Evolutionary conservation across 2,888 invertebrate genomes (phyloP).

Genomic region (Thecophora atra): DNA sequence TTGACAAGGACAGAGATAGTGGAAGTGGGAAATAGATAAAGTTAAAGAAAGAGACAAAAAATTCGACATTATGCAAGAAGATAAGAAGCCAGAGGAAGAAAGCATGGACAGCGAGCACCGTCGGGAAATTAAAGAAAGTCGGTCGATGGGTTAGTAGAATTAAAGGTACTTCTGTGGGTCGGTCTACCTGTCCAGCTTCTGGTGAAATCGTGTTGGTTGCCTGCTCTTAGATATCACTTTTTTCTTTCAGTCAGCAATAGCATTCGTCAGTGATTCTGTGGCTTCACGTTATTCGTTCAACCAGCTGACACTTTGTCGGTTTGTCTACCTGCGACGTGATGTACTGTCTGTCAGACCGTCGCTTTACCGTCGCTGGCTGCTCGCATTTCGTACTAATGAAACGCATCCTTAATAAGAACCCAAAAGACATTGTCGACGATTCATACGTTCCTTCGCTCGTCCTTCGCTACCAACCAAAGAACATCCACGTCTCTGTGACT

Average conservation of each 20-base stretch:
- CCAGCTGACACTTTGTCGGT: too few species aligned
- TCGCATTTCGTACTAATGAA: slow-evolving; percentile 31
- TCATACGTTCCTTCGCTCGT: not conserved
- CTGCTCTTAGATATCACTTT: too few species aligned
- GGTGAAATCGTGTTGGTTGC: too few species aligned
- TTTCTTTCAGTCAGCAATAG: too few species aligned
- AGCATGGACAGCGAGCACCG: slow-evolving; percentile 16
- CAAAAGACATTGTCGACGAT: not conserved
- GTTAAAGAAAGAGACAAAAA: slow-evolving; percentile 9
- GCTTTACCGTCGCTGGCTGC: slow-evolving; percentile 1
- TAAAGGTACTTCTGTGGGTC: not conserved
- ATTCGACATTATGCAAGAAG: slow-evolving; percentile 7
- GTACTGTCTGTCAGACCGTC: not conserved
- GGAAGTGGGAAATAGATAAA: slow-evolving; percentile 12
- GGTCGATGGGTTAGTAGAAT: not conserved
- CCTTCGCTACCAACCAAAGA: not conserved
- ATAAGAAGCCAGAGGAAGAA: not conserved
- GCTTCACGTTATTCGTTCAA: too few species aligned
- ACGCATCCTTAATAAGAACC: slow-evolving; percentile 24
- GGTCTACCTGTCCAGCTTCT: too few species aligned
- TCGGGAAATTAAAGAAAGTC: slow-evolving; percentile 7
- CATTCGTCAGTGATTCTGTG: too few species aligned
- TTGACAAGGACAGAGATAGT: slow-evolving; percentile 37
- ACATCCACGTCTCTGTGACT: not conserved
- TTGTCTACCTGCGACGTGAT: not conserved